phyloP scores from a whole-genome alignment of 2,888 invertebrate genomes.

The Drosophila melanosoma region DNA sequence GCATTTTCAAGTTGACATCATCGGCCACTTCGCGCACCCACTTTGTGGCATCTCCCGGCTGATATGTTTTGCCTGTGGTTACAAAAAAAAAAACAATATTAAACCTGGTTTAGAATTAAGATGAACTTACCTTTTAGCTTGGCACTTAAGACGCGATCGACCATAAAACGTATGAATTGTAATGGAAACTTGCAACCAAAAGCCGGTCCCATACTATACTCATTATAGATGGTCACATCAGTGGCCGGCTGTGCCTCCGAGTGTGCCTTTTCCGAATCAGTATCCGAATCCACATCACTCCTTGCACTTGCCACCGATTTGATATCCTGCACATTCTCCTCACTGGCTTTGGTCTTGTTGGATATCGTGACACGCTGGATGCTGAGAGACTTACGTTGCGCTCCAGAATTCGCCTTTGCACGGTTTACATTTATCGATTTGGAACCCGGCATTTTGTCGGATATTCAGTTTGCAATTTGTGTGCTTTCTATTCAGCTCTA shows the following conservation, averaged over 20 bases:
- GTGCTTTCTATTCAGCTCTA: neutral
- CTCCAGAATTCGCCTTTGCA: no score
- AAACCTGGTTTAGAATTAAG: neutral
- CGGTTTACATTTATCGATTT: conserved; percentile 6
- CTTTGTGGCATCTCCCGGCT: conserved; percentile 45
- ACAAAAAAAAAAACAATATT: neutral
- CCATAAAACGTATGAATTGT: conserved; percentile 47
- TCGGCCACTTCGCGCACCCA: conserved; percentile 67
- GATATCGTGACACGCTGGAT: neutral
- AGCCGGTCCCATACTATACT: conserved; percentile 62
- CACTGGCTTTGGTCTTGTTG: neutral
- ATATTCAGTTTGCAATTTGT: neutral
- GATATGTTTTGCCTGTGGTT: conserved; percentile 44
- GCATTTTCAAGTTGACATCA: conserved; percentile 43
- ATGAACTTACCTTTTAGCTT: conserved; percentile 33
- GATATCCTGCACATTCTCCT: neutral
- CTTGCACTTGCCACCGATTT: neutral
- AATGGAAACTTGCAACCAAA: conserved; percentile 66
- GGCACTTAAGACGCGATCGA: conserved; percentile 22
- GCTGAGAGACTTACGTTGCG: conserved; percentile 4
- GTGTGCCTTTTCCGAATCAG: conserved; percentile 26
- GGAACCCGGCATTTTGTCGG: conserved; percentile 24
- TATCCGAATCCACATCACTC: conserved; percentile 4
- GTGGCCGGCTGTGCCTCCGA: conserved; percentile 38
- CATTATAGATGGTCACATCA: conserved; percentile 64